Base-by-base conservation (phyloP, 2,888 invertebrate species). In the Corythucha ciliata region DNA sequence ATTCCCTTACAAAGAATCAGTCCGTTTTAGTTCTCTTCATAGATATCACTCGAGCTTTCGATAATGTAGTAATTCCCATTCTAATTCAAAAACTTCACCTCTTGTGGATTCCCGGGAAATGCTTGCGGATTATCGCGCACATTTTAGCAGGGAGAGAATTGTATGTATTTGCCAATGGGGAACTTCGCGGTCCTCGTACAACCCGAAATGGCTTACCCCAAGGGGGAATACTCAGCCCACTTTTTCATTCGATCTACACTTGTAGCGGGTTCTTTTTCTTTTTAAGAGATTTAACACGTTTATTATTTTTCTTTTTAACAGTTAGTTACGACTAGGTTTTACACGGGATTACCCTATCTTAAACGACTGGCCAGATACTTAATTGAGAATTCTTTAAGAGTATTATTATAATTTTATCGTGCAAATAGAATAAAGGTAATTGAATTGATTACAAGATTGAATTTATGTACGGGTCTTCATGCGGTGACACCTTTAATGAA, bases 11-110 rank as follows among this genome's bases (percentile, higher is more conserved):
- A 10, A 32, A 26, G 20, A 45, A 45, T 21, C 16, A 26, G 14
- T 32, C 29, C 10, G 33, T 25, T 12, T n/a, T 45, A 24, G 47
- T 16, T 4, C 24, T 47, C 21, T 47, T 47, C 20, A 25, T 47
- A 5, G 47, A 47, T 18, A 36, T 47, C 5, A 14, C 34, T 10
- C 7, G 24, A 12, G 47, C 47, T n/a, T 47, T 36, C 36, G 47
- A 47, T 18, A 29, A 37, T 20, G 47, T 37, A 2, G 18, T 8
- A n/a, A 22, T 47, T 14, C 27, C 25, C 2, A 26, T 47, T n/a
- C 14, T 47, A 21, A 12, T 24, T 6, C 8, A 26, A 3, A 26
- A 47, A 37, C 12, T 47, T 2, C 6, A n/a, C 4, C 3, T 20
- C 10, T 36, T 47, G 14, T 34, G 47, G 5, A 21, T 47, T 12